A percentile compares a stretch with the other conserved stretches of the same genome.
phyloP scores from a whole-genome alignment of 1,140 invertebrate genomes.

The Panulirus ornatus region DNA sequence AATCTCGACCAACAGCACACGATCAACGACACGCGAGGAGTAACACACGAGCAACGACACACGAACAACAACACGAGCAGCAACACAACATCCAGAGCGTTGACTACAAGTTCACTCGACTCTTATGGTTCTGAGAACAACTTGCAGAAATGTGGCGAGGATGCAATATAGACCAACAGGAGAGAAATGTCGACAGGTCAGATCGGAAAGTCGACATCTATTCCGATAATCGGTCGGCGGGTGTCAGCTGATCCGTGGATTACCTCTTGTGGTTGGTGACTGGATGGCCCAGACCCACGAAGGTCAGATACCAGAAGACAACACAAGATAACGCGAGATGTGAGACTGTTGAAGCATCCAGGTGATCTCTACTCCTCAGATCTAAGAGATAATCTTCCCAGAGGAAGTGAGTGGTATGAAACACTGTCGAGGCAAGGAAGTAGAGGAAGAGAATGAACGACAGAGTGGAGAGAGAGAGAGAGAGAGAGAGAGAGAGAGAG shows the following conservation, averaged over 20 bases:
- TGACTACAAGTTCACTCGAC: no score
- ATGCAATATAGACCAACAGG: not conserved
- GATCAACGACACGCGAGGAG: no score
- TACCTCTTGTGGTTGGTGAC: slow-evolving; percentile 4
- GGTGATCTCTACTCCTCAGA: not conserved
- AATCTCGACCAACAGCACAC: no score
- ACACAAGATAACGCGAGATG: not conserved
- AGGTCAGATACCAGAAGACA: not conserved
- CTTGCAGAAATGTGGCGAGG: not conserved
- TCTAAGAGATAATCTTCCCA: not conserved
- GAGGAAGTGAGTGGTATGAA: not conserved
- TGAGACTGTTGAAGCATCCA: slow-evolving; percentile 9
- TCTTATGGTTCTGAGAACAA: not conserved
- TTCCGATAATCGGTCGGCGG: slow-evolving; percentile 17
- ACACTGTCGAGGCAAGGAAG: no score
- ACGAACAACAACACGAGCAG: not conserved
- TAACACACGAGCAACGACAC: no score
- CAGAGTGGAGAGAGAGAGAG: not conserved
- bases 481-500: not conserved
- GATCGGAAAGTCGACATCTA: slow-evolving; percentile 23
- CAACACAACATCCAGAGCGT: no score
- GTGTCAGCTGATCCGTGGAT: slow-evolving; percentile 18
- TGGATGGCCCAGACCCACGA: not conserved
- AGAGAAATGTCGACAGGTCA: not conserved
- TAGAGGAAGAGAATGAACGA: no score